These are phyloP conservation scores for Tetropium fuscum DNA, from an alignment of 2,888 invertebrate genomes.

Conservation along the genomic window DNA sequence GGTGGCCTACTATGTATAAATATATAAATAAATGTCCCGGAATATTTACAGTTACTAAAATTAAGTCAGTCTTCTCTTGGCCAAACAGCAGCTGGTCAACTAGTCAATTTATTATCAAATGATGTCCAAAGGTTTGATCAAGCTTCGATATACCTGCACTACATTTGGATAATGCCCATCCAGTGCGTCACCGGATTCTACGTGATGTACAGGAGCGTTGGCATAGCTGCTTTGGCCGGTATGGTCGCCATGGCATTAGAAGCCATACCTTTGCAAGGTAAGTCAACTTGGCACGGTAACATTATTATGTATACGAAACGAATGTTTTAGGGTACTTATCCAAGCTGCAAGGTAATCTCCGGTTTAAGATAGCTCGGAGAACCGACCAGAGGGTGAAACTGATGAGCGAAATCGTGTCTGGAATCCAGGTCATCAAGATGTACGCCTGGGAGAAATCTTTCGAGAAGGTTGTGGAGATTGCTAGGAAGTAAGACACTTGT, in stretches of 20 bases:
- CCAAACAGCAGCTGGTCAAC: conserved; percentile 85
- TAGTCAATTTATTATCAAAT: conserved; percentile 87
- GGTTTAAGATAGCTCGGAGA: conserved; percentile 65
- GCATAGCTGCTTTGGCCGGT: conserved; percentile 72
- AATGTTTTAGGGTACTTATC: conserved; percentile 67
- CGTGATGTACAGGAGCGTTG: conserved; percentile 70
- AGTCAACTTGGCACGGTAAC: neutral
- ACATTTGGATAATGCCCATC: conserved; percentile 84
- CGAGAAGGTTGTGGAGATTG: conserved; percentile 71
- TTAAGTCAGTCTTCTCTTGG: conserved; percentile 78
- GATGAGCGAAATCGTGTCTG: conserved; percentile 81
- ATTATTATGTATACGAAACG: too few species aligned
- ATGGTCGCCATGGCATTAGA: conserved; percentile 70
- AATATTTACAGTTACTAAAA: conserved; percentile 72
- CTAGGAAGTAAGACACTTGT: conserved; percentile 69
- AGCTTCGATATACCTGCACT: conserved; percentile 78
- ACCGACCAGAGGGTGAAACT: conserved; percentile 77
- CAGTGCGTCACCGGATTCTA: conserved; percentile 75
- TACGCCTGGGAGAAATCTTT: conserved; percentile 83
- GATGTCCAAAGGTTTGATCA: conserved; percentile 87
- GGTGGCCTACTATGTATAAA: too few species aligned
- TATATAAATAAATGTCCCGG: too few species aligned
- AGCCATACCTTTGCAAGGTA: conserved; percentile 69
- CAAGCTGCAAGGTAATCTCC: conserved; percentile 64
- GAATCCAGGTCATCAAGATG: conserved; percentile 83